Base-by-base conservation (phyloP, 1,140 invertebrate genomes). In the Conus betulinus region DNA sequence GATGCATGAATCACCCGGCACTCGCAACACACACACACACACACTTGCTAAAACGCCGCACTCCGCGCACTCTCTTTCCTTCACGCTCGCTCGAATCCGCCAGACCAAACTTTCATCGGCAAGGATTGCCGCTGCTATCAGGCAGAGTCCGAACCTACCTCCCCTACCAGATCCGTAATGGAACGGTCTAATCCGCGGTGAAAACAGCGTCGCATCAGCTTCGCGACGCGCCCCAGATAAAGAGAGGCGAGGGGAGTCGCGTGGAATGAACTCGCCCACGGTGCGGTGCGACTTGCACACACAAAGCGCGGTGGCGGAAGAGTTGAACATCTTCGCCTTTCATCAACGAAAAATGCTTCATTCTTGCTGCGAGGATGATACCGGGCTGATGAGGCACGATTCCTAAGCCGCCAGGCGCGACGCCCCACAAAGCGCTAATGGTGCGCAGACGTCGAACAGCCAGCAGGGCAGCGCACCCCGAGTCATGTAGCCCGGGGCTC, bases 41-140 rank as follows among this genome's bases (percentile, higher is more conserved):
- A 71, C 67, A 71, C 67, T 71, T 71, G 67, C 67, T 71, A 71
- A 71, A 71, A 23, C 23, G 67, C 67, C 11, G 67, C 67, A 20
- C 67, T 71, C 67, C 67, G 67, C 67, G 67, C 67, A 71, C 67
- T 71, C 67, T 20, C 67, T 71, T 71, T 71, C 67, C 67, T 71
- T 71, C 67, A 71, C 67, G 67, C 67, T 71, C 67, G 67, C 67
- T 71, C 67, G 67, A 71, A 71, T 71, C 67, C 67, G 67, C 67
- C 15, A 71, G 23, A 71, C 17, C 11, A 71, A 39, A 39, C 6
- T n/a, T 20, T n/a, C 67, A 71, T n/a, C 67, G 67, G 67, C 13
- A 20, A 20, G 67, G 23, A 71, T 71, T 60, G 57, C 57, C 57
- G 57, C 57, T 60, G 57, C 15, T 8, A 39, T 39, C 15, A 15